phyloP scores from a whole-genome alignment of 2,888 invertebrate species.

The Diploptera punctata region DNA sequence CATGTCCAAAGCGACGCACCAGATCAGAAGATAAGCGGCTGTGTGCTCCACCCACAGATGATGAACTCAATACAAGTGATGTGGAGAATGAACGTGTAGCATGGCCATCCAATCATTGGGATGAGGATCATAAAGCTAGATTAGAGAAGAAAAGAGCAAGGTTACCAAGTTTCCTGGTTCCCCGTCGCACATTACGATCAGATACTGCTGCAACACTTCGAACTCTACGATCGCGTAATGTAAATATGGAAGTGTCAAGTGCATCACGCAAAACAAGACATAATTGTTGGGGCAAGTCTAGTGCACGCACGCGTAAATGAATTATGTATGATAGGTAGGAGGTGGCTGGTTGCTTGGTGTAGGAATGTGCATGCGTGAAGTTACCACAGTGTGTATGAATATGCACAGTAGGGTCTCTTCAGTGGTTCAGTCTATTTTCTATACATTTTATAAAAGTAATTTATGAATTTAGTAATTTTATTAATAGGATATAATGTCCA shows the following conservation, averaged over 20 bases:
- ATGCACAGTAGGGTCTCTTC: too few species aligned
- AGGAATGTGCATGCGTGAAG: too few species aligned
- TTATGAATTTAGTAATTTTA: too few species aligned
- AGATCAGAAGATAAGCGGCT: constrained; percentile 23
- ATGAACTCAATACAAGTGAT: constrained; percentile 8
- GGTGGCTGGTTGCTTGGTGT: too few species aligned
- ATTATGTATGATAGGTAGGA: too few species aligned
- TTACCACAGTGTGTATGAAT: too few species aligned
- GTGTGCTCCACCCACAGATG: neutral
- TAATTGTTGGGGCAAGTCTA: too few species aligned
- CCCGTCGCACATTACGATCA: constrained; percentile 11
- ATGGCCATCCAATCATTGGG: constrained; percentile 13
- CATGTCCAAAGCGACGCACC: constrained; percentile 13
- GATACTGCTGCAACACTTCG: constrained; percentile 12
- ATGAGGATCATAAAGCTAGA: neutral
- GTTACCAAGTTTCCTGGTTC: neutral
- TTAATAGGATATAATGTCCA: too few species aligned
- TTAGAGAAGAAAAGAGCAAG: neutral
- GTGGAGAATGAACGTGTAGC: constrained; percentile 27
- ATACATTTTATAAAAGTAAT: too few species aligned
- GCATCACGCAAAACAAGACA: too few species aligned
- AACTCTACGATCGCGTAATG: constrained; percentile 26
- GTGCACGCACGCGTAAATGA: too few species aligned
- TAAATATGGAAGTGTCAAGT: constrained; percentile 17
- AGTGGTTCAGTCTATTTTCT: too few species aligned